Evolutionary conservation across 2,797 vertebrate species (phyloP).

Genomic region (Coilia nasus): DNA sequence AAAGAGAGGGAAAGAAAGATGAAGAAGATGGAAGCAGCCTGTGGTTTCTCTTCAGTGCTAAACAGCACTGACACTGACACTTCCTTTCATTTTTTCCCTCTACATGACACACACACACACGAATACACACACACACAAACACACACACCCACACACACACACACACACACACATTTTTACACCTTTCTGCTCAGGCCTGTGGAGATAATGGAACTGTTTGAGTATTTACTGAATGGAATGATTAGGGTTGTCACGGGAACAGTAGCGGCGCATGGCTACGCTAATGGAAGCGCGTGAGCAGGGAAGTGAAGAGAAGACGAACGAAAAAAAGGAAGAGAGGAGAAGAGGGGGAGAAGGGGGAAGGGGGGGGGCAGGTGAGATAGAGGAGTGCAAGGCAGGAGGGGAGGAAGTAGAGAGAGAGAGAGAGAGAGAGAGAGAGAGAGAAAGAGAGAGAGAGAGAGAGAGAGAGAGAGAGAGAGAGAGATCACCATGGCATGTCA

Average conservation of each 20-base stretch:
- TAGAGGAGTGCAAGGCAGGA: too few relatives aligned
- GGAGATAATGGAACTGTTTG: conserved; percentile 6
- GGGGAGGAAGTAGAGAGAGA: too few relatives aligned
- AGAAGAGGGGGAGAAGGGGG: neutral
- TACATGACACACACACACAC: neutral
- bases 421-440: too few relatives aligned
- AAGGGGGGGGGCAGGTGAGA: too few relatives aligned
- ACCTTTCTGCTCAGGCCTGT: neutral
- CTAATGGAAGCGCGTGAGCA: conserved; percentile 54
- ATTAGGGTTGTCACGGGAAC: conserved; percentile 61
- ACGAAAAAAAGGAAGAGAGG: neutral
- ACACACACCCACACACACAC: neutral
- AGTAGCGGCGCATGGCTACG: conserved; percentile 45
- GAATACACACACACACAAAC: neutral
- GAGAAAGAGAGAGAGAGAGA: neutral
- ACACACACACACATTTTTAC: conserved; percentile 19
- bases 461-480: too few relatives aligned
- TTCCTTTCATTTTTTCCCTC: too few relatives aligned
- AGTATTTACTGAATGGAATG: conserved; percentile 46
- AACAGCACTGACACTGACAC: neutral
- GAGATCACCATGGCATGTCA: too few relatives aligned
- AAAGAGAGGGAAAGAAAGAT: neutral
- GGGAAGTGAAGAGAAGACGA: neutral
- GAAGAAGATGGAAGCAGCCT: neutral
- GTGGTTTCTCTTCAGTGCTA: neutral